Evolutionary conservation across 2,888 invertebrate genomes (phyloP).

Genomic region (Cabera pusaria): DNA sequence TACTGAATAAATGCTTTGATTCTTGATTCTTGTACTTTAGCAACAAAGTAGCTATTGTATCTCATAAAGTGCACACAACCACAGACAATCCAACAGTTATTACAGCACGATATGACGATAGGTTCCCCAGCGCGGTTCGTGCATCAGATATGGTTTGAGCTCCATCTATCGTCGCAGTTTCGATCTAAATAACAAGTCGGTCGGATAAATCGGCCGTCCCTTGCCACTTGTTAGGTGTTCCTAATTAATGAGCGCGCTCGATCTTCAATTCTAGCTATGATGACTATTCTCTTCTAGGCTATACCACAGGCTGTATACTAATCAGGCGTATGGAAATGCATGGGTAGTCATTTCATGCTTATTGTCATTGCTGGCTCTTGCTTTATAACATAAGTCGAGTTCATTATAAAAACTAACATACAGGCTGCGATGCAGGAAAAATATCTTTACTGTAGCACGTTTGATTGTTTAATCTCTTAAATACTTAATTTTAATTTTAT

Average conservation of each 20-base stretch:
- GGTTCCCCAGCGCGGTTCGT: constrained; percentile 41
- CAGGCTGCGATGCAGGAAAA: no score
- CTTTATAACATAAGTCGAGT: no score
- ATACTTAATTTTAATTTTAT: no score
- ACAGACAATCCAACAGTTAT: no score
- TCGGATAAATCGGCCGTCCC: constrained; percentile 71
- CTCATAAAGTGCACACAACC: constrained; percentile 2
- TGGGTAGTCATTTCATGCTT: constrained; percentile 16
- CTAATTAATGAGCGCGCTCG: constrained; percentile 71
- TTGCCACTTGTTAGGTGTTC: constrained; percentile 66
- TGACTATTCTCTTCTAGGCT: no score
- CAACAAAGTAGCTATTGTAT: no score
- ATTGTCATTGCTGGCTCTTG: no score
- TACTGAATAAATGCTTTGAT: no score
- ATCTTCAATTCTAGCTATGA: constrained; percentile 56
- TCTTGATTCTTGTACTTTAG: no score
- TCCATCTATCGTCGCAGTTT: constrained; percentile 71
- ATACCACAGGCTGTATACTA: constrained; percentile 15
- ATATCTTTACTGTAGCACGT: no score
- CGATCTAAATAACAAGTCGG: constrained; percentile 77
- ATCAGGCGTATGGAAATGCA: constrained; percentile 7
- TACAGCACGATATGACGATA: constrained; percentile 15
- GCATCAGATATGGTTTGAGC: constrained; percentile 64
- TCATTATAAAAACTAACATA: no score
- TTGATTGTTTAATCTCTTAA: no score